phyloP scores from a whole-genome alignment of 37 sponge, comb jelly and placozoan species.

The Spongilla lacustris region DNA sequence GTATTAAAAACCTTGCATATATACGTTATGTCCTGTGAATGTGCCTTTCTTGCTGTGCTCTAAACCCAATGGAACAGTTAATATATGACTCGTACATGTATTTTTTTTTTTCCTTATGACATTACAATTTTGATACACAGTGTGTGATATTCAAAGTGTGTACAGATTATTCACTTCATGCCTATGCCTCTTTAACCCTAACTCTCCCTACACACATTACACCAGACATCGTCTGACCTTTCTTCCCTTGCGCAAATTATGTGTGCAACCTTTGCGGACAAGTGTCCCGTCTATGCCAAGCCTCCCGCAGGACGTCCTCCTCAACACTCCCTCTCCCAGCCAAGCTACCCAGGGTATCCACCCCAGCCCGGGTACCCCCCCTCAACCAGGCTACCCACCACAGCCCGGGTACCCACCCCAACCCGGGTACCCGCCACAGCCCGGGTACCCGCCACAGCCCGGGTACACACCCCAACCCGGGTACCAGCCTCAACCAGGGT shows the following conservation, averaged over 20 bases:
- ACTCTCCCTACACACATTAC: not conserved
- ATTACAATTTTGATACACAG: too few species aligned
- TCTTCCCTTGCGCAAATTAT: constrained; percentile 83
- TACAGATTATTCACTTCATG: too few species aligned
- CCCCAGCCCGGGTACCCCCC: constrained; percentile 26
- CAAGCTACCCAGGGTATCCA: constrained; percentile 10
- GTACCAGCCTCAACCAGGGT: constrained; percentile 16
- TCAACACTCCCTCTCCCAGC: constrained; percentile 15
- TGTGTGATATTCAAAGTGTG: too few species aligned
- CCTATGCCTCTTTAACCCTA: too few species aligned
- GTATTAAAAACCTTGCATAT: too few species aligned
- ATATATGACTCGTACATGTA: too few species aligned
- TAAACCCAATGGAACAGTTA: too few species aligned
- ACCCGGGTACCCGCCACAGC: constrained; percentile 9
- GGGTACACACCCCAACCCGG: constrained; percentile 10
- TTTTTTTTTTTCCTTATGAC: too few species aligned
- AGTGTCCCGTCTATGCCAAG: constrained; percentile 87
- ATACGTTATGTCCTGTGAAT: too few species aligned
- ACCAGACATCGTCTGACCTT: constrained; percentile 80
- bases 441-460: constrained; percentile 11
- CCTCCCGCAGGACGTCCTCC: constrained; percentile 29
- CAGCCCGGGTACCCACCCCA: constrained; percentile 24
- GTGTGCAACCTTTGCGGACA: constrained; percentile 83
- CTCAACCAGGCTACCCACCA: constrained; percentile 6
- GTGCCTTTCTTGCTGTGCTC: too few species aligned